These are phyloP conservation scores for Ceyx margarethae DNA, from an alignment of 2,113 vertebrate genomes.

Conservation along the genomic window DNA sequence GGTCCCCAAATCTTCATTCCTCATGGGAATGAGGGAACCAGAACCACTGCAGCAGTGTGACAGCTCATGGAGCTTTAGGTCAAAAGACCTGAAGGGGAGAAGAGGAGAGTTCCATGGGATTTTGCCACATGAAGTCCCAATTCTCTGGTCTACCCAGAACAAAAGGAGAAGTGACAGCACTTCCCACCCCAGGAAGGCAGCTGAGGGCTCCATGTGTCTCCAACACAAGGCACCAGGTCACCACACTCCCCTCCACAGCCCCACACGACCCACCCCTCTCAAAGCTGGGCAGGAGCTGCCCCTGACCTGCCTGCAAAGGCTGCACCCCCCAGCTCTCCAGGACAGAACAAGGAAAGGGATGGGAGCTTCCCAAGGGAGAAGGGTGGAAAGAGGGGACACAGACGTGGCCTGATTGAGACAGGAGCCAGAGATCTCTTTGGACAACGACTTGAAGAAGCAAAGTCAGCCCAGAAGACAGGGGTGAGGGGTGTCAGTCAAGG, in stretches of 20 bases:
- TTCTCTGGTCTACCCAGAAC: not conserved
- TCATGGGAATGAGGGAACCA: not conserved
- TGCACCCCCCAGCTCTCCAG: accelerated
- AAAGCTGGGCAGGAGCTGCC: not conserved
- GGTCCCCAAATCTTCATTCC: not conserved
- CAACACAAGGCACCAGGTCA: not conserved
- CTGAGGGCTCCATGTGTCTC: not conserved
- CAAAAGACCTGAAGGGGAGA: not conserved
- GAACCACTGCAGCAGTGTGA: not conserved
- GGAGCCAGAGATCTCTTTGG: not conserved
- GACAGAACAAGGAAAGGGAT: not conserved
- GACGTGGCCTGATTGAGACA: not conserved
- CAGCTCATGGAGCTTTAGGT: not conserved
- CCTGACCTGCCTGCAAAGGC: not conserved
- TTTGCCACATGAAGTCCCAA: not conserved
- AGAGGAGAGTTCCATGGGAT: accelerated
- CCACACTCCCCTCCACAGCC: not conserved
- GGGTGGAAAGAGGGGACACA: not conserved
- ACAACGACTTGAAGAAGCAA: not conserved
- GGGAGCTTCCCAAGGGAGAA: not conserved
- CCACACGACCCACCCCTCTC: not conserved
- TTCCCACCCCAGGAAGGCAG: not conserved
- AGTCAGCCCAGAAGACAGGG: not conserved
- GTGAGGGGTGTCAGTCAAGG: not conserved
- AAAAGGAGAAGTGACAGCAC: not conserved